phyloP scores from a whole-genome alignment of 2,797 vertebrate genomes.

The Spea hammondii region DNA sequence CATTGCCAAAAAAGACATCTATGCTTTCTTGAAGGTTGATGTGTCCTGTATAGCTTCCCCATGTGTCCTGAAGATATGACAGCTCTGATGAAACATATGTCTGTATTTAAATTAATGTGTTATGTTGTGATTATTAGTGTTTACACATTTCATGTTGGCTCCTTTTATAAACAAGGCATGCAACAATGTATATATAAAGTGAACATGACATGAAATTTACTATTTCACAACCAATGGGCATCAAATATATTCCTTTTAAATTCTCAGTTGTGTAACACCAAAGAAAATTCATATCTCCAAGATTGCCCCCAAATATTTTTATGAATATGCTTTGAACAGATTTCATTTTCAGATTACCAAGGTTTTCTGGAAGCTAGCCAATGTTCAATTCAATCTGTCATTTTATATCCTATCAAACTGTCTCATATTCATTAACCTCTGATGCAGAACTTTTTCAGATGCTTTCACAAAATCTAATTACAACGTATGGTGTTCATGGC shows the following conservation, averaged over 20 bases:
- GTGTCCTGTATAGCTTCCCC: no score
- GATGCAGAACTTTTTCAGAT: constrained; percentile 60
- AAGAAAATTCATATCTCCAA: not conserved
- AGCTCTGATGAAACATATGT: no score
- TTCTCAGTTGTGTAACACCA: not conserved
- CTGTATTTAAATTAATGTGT: no score
- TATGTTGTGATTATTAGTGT: no score
- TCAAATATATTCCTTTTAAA: not conserved
- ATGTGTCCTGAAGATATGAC: no score
- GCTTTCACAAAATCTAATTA: constrained; percentile 59
- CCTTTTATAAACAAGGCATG: no score
- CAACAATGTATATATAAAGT: no score
- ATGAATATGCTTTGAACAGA: constrained; percentile 38
- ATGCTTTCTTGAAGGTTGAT: no score
- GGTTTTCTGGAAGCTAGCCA: constrained; percentile 56
- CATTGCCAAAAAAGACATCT: no score
- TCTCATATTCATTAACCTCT: constrained; percentile 59
- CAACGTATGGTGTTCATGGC: constrained; percentile 52
- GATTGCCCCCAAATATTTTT: constrained; percentile 11
- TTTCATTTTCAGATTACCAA: constrained; percentile 56
- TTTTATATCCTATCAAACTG: constrained; percentile 55
- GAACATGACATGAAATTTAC: no score
- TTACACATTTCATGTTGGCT: no score
- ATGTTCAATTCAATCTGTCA: constrained; percentile 60
- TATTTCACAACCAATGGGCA: no score